Evolutionary conservation across 2,797 vertebrate genomes (phyloP), one percentile per base, ranked within the genome.

Genomic region (Astyanax mexicanus): DNA sequence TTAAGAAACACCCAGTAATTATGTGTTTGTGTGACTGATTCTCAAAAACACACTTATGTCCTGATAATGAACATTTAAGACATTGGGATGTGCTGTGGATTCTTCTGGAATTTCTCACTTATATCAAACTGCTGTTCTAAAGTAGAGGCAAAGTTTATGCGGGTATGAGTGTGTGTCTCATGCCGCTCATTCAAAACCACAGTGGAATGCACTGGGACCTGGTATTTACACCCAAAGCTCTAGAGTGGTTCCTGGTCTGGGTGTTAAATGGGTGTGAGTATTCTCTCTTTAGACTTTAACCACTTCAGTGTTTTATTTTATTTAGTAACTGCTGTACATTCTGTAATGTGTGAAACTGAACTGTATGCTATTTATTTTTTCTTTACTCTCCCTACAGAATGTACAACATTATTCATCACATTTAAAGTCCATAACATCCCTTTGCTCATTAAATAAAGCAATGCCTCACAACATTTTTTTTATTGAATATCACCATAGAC

Each of bases 171-270:
- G 47, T n/a, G 19, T 5, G 1, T 45, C 32, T 80, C 42, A 69
- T n/a, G 40, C 77, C 52, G 68, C 49, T 71, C 83, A 77, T 80
- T 82, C 81, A 80, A 86, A 91, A 90, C 88, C 88, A 77, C 87
- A 86, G 71, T 89, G 90, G 89, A 92, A 92, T 91, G 88, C 87
- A 84, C 87, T 82, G 84, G 87, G 86, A 73, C 69, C 81, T 29
- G 54, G 72, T 72, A 86, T 82, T 89, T 82, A 40, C 61, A 55
- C 37, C 29, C n/a, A 23, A 73, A 54, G 57, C 6, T 7, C 21
- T 61, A 54, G 19, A 9, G 55, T 11, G 40, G 17, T 45, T 51
- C 8, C 17, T 19, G 29, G 21, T 40, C 17, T 67, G 8, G 15
- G 47, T 51, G 44, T n/a, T 10, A 7, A 45, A 45, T 9, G 7